Conservation (phyloP, 2,113 vertebrate genomes). For the Helogale parvula region DNA sequence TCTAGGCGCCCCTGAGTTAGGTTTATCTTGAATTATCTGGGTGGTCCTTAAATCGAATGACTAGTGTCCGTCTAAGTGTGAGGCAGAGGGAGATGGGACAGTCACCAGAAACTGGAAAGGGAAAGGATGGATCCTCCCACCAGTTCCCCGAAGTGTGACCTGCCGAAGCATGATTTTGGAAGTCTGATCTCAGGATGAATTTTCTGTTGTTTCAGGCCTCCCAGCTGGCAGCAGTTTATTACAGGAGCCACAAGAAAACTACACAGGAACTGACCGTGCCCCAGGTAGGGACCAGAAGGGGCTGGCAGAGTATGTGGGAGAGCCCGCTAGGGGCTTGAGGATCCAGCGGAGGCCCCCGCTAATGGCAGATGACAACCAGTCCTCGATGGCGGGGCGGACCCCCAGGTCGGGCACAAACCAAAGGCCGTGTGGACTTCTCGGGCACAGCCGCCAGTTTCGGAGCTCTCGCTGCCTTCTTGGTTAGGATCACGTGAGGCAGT, state of each 20-base stretch:
- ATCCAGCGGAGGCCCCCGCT: no score
- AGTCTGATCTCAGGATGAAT: neutral
- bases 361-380: neutral
- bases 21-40: neutral
- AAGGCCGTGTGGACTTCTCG: neutral
- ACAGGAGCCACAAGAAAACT: neutral
- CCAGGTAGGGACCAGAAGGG: neutral
- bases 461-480: neutral
- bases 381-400: accelerated
- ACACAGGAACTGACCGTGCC: neutral
- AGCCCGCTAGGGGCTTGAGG: accelerated
- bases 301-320: neutral
- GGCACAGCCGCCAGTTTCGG: neutral
- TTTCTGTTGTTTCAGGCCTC: neutral
- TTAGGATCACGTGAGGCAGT: neutral
- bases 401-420: accelerated
- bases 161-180: neutral
- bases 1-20: neutral
- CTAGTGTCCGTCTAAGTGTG: neutral
- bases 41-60: neutral
- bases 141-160: no score
- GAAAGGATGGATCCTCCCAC: neutral
- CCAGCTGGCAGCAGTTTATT: neutral
- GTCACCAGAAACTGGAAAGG: neutral
- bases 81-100: neutral